Percentiles rank a stretch among this genome's conserved stretches.
Evolutionary conservation across 2,113 vertebrate species (phyloP).

Genomic region (Anhinga anhinga): DNA sequence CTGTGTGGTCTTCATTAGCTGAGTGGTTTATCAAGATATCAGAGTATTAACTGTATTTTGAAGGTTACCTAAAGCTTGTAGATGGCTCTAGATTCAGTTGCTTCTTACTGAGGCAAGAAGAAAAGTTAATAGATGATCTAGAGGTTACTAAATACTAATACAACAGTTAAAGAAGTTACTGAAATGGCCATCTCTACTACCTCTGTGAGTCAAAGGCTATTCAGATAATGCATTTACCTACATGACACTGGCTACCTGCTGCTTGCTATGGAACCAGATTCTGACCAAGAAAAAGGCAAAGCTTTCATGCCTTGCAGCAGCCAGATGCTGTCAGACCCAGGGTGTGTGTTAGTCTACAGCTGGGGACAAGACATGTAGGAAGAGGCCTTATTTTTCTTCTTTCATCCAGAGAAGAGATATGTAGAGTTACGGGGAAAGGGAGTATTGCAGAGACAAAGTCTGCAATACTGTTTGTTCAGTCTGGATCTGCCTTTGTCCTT

Average conservation of each 20-base stretch:
- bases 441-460: neutral
- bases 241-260: neutral
- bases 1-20: neutral
- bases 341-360: neutral
- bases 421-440: neutral
- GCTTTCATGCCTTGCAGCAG: neutral
- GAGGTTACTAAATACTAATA: neutral
- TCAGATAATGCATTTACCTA: neutral
- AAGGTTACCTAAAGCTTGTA: neutral
- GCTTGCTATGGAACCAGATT: neutral
- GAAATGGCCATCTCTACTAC: neutral
- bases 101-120: neutral
- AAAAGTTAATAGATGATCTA: neutral
- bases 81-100: neutral
- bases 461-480: neutral
- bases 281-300: neutral
- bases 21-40: neutral
- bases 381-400: neutral
- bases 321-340: neutral
- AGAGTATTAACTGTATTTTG: neutral
- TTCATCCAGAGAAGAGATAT: neutral
- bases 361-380: neutral
- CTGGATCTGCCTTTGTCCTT: neutral
- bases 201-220: neutral
- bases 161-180: neutral